phyloP scores from a whole-genome alignment of 2,888 invertebrate species.

The Piscicola geometra region DNA sequence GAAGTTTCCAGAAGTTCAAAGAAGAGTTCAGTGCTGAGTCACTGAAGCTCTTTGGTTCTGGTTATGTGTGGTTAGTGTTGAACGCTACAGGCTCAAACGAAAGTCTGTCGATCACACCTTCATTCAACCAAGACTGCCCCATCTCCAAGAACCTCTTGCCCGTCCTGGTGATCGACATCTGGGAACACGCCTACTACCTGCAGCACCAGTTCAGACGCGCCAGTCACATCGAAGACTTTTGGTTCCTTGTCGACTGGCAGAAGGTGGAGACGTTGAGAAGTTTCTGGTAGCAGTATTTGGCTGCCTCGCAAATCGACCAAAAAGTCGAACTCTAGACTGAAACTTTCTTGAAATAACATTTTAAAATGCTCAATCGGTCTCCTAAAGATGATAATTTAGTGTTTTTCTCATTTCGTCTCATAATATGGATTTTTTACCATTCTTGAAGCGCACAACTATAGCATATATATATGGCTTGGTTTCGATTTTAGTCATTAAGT shows the following conservation, averaged over 20 bases:
- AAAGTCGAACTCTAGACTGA: slow-evolving; percentile 11
- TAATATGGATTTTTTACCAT: too few relatives aligned
- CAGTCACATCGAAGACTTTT: slow-evolving; percentile 45
- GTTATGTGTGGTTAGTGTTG: slow-evolving; percentile 51
- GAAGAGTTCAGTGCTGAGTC: slow-evolving; percentile 46
- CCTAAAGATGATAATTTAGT: too few relatives aligned
- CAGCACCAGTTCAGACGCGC: slow-evolving; percentile 45
- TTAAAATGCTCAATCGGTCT: too few relatives aligned
- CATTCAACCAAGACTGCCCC: slow-evolving; percentile 50
- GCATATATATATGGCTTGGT: too few relatives aligned
- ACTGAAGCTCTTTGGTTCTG: slow-evolving; percentile 49
- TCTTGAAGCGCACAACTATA: too few relatives aligned
- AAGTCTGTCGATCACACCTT: slow-evolving; percentile 45
- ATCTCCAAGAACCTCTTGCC: slow-evolving; percentile 46
- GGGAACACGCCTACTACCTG: slow-evolving; percentile 52
- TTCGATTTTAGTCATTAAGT: too few relatives aligned
- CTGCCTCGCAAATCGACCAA: neutral
- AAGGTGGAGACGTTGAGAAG: slow-evolving; percentile 45
- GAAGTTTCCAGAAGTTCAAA: slow-evolving; percentile 46
- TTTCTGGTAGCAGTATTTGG: slow-evolving; percentile 45
- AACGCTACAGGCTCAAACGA: slow-evolving; percentile 35
- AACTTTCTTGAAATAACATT: too few relatives aligned
- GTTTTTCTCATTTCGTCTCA: too few relatives aligned
- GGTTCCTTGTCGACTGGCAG: slow-evolving; percentile 51
- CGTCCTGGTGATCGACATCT: slow-evolving; percentile 49